These are phyloP conservation scores for Aurelia sp. DNA, from an alignment of 30 jellyfish, hydroid and myxozoan species.

Conservation along the genomic window DNA sequence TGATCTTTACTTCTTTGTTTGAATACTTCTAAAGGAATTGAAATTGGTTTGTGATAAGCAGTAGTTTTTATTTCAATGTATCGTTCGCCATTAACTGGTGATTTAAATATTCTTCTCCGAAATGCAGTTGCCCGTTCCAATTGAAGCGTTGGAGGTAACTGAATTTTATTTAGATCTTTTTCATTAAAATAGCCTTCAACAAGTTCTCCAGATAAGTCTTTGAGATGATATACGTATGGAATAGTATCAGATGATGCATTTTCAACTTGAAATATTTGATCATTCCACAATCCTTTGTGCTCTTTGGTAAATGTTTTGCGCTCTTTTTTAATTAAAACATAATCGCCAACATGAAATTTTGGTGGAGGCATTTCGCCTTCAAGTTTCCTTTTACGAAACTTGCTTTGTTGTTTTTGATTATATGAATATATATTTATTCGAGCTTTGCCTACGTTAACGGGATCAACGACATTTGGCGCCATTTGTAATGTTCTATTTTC, in stretches of 20 bases:
- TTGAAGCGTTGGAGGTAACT: neutral
- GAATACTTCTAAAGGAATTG: neutral
- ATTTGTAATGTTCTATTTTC: neutral
- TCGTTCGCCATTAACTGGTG: neutral
- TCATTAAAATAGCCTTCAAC: neutral
- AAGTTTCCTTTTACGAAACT: neutral
- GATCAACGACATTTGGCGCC: neutral
- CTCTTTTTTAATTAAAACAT: neutral
- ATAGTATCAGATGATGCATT: neutral
- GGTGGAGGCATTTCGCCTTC: neutral
- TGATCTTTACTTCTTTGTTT: neutral
- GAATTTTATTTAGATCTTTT: no score
- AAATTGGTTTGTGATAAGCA: neutral
- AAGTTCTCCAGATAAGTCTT: neutral
- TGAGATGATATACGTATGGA: neutral
- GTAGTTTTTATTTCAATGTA: neutral
- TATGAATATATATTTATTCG: neutral
- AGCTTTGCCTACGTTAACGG: neutral
- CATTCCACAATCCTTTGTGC: neutral
- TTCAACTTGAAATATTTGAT: neutral
- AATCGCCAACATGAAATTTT: neutral
- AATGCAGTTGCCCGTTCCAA: neutral
- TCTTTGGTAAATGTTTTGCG: neutral
- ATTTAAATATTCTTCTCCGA: neutral
- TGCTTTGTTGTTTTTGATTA: neutral